Evolutionary conservation across 2,797 vertebrate species (phyloP).

Genomic region (Mallotus villosus): DNA sequence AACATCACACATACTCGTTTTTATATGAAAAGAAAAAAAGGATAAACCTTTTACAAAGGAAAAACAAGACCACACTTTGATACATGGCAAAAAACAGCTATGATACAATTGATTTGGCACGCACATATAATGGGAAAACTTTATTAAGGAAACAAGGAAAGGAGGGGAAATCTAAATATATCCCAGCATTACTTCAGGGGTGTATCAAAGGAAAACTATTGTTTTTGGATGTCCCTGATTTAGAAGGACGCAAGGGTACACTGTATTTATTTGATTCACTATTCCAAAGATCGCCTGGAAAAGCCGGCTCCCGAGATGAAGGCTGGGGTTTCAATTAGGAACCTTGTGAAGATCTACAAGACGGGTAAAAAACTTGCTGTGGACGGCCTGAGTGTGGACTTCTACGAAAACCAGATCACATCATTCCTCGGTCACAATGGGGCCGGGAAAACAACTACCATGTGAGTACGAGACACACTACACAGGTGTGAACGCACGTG

Average conservation of each 20-base stretch:
- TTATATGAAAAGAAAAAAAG: neutral
- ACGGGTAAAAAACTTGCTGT: conserved; percentile 93
- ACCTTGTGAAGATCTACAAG: conserved; percentile 94
- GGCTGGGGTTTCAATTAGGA: conserved; percentile 89
- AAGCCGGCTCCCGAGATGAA: conserved; percentile 80
- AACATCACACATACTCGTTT: neutral
- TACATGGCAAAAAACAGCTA: too few species aligned
- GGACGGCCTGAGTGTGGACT: conserved; percentile 92
- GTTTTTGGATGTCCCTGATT: too few species aligned
- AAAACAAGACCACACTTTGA: neutral
- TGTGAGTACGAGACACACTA: conserved; percentile 75
- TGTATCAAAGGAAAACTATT: too few species aligned
- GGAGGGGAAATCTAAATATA: too few species aligned
- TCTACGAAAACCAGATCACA: conserved; percentile 95
- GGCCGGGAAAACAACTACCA: conserved; percentile 90
- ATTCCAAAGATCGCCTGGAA: conserved; percentile 82
- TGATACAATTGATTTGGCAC: too few species aligned
- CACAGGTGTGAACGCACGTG: too few species aligned
- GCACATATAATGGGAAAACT: too few species aligned
- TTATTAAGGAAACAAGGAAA: too few species aligned
- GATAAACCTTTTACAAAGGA: neutral
- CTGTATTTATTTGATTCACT: too few species aligned
- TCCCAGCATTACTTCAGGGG: too few species aligned
- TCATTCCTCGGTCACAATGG: conserved; percentile 98
- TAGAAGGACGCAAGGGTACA: too few species aligned